phyloP scores from a whole-genome alignment of 1,140 invertebrate genomes.

The Apocrypta bakeri region DNA sequence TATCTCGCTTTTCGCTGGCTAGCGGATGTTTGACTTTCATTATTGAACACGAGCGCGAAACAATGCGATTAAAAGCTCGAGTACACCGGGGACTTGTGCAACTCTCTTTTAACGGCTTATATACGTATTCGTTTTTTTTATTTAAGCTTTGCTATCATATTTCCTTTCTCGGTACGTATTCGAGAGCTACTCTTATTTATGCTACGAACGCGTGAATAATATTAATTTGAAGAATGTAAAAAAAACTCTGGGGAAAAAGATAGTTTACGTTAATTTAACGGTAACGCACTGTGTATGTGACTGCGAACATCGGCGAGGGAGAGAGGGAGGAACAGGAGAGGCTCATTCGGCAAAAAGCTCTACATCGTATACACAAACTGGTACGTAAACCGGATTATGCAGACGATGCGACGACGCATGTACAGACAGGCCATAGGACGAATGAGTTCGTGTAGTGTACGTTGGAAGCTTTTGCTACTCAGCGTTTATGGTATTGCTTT shows the following conservation, averaged over 20 bases:
- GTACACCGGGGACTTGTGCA: background rate
- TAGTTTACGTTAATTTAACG: background rate
- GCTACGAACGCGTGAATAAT: background rate
- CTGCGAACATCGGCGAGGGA: conserved; percentile 1
- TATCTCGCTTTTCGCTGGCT: conserved; percentile 24
- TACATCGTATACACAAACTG: conserved; percentile 57
- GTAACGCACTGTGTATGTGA: background rate
- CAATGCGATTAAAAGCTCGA: conserved; percentile 8
- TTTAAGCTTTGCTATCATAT: background rate
- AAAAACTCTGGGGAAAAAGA: background rate
- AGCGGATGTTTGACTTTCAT: conserved; percentile 26
- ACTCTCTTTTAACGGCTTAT: conserved; percentile 1
- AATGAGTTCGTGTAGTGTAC: background rate
- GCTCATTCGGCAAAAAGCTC: conserved; percentile 63
- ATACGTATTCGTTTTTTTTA: background rate
- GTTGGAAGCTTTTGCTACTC: background rate
- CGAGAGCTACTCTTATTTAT: too few relatives aligned
- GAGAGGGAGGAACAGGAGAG: conserved; percentile 30
- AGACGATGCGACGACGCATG: background rate
- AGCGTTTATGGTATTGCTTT: background rate
- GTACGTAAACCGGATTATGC: conserved; percentile 32
- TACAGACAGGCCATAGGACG: background rate
- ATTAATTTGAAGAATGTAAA: background rate
- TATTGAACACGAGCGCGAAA: conserved; percentile 27
- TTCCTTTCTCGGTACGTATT: too few relatives aligned